A percentile compares a stretch with the other conserved stretches of the same genome.
phyloP scores from a whole-genome alignment of 2,797 vertebrate species.

The Molothrus aeneus region DNA sequence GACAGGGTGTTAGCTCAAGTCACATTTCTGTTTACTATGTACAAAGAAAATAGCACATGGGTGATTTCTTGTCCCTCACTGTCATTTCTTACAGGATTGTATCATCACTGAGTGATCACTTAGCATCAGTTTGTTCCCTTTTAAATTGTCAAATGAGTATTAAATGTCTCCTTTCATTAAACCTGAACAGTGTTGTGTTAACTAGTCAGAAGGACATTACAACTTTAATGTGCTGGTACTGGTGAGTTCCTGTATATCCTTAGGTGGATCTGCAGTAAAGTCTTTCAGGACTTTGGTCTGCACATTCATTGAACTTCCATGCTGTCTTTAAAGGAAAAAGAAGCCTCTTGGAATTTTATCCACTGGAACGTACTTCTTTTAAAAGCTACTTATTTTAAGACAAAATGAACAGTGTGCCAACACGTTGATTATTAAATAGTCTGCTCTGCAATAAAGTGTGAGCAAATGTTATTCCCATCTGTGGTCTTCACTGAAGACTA shows the following conservation, averaged over 20 bases:
- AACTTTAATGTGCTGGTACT: not conserved
- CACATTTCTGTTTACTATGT: not conserved
- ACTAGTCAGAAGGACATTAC: not conserved
- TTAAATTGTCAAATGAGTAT: not conserved
- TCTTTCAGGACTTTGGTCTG: not conserved
- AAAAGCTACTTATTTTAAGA: constrained; percentile 19
- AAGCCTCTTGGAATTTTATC: not conserved
- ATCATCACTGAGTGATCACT: not conserved
- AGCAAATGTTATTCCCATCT: constrained; percentile 55
- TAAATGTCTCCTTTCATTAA: not conserved
- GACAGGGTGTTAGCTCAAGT: not conserved
- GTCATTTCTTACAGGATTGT: not conserved
- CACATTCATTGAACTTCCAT: not conserved
- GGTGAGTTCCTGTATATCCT: not conserved
- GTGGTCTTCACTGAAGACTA: constrained; percentile 29
- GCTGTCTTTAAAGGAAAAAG: not conserved
- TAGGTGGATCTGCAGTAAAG: not conserved
- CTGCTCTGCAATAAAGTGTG: constrained; percentile 27
- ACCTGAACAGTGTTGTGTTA: not conserved
- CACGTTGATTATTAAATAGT: constrained; percentile 17
- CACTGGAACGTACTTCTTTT: not conserved
- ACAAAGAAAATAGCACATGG: not conserved
- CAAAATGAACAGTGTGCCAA: constrained; percentile 30
- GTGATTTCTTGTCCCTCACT: not conserved
- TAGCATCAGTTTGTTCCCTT: not conserved